Evolutionary conservation across 2,888 invertebrate species (phyloP), one percentile per base, ranked within the genome.

Genomic region (Acleris emargana): DNA sequence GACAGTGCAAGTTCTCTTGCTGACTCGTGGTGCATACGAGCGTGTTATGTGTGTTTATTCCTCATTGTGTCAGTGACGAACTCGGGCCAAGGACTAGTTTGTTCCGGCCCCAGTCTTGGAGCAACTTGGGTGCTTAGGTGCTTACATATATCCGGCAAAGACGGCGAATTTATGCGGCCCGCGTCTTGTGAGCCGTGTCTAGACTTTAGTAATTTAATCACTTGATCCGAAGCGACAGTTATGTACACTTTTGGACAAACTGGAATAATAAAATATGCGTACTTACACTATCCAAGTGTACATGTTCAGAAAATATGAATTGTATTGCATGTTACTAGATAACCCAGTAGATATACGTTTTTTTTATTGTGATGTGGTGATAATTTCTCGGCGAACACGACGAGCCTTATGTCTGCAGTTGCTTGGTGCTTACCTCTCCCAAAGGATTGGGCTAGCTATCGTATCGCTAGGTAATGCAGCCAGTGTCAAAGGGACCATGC

Each of bases 91-190:
- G 77, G 82, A 79, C 82, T 82, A 83, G 76, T 79, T 78, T 78
- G 76, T 77, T 76, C 76, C 73, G 69, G 71, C 70, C 58, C 38
- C 38, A 66, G 62, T 70, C 64, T 61, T 63, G 64, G 68, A 68
- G 68, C 71, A 79, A 81, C 74, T 78, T 80, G 73, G 72, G 69
- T 66, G 38, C 38, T 38, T 38, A 38, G 72, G 80, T 77, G 78
- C 81, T 83, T 84, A 45, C 45, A 17, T 45, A 45, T 45, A 45
- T 16, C 38, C 38, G 17, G 16, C 45, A 45, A 83, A 86, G 38
- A 83, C 83, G 71, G 66, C 71, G 72, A 79, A 85, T 85, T 84
- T 84, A 84, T 83, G 78, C 77, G 70, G 69, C 60, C 59, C 67
- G 68, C 74, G 73, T 76, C 57, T 47, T 62, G 64, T 60, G 68